Conservation (phyloP, 2,888 invertebrate genomes). For the Limenitis camilla region DNA sequence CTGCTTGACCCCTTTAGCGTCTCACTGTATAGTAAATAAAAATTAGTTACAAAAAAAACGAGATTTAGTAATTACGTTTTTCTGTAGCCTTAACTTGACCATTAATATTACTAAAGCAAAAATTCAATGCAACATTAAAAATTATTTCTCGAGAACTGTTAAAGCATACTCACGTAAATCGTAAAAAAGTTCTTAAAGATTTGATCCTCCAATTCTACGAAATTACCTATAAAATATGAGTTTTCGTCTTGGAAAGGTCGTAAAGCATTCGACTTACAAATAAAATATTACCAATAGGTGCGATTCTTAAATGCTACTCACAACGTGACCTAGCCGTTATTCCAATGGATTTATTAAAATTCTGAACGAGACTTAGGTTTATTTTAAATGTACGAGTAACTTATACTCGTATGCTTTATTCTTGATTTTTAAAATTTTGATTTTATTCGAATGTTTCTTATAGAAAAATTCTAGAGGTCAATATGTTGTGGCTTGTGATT, state of each 20-base stretch:
- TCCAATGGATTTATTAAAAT: slow-evolving; percentile 20
- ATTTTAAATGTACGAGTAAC: background rate
- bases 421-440: too few relatives aligned
- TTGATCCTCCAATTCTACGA: slow-evolving; percentile 42
- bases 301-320: slow-evolving; percentile 42
- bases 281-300: slow-evolving; percentile 22
- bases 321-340: slow-evolving; percentile 31
- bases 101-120: too few relatives aligned
- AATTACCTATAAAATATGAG: slow-evolving; percentile 55
- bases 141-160: slow-evolving; percentile 10
- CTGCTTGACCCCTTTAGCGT: too few relatives aligned
- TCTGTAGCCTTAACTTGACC: too few relatives aligned
- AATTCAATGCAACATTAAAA: too few relatives aligned
- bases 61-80: too few relatives aligned
- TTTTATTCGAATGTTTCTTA: too few relatives aligned
- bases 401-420: too few relatives aligned
- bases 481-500: too few relatives aligned
- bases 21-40: too few relatives aligned
- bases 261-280: slow-evolving; percentile 43
- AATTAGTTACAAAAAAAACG: too few relatives aligned
- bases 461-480: too few relatives aligned
- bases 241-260: slow-evolving; percentile 44
- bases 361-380: slow-evolving; percentile 1
- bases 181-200: slow-evolving; percentile 41
- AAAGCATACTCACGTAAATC: slow-evolving; percentile 27